Conservation (phyloP, 2,113 vertebrate genomes). For the Globicephala melas region DNA sequence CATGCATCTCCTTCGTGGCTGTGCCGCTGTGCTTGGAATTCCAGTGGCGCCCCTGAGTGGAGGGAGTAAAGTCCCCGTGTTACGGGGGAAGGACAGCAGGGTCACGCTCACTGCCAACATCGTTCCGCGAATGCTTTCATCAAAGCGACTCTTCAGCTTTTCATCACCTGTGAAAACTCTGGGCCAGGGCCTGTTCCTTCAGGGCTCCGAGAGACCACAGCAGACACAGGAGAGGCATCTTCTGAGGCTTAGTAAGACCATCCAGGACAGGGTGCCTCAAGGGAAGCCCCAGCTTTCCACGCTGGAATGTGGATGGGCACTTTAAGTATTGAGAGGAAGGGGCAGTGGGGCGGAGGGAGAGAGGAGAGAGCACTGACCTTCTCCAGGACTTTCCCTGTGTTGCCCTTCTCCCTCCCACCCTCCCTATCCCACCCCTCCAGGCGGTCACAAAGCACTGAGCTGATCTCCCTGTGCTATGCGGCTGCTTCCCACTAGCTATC, state of each 20-base stretch:
- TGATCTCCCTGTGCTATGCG: too few species aligned
- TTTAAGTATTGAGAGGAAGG: not conserved
- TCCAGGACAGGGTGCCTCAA: not conserved
- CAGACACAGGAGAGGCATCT: not conserved
- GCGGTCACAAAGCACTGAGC: too few species aligned
- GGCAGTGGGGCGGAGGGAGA: not conserved
- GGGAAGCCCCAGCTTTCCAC: not conserved
- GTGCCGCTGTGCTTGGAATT: not conserved
- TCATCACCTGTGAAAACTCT: not conserved
- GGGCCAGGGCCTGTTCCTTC: not conserved
- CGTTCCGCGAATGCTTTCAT: not conserved
- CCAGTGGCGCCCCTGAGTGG: not conserved
- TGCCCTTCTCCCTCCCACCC: too few species aligned
- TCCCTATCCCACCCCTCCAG: too few species aligned
- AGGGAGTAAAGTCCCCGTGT: not conserved
- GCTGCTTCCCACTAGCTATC: too few species aligned
- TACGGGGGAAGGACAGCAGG: not conserved
- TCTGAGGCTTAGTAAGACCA: not conserved
- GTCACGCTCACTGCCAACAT: not conserved
- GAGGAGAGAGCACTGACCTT: not conserved
- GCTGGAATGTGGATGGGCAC: not conserved
- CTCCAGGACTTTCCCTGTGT: fast-evolving
- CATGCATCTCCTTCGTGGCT: not conserved
- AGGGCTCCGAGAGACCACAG: not conserved
- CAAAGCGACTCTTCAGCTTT: not conserved